Base-by-base conservation (phyloP, 2,888 invertebrate species). In the Andrena haemorrhoa region DNA sequence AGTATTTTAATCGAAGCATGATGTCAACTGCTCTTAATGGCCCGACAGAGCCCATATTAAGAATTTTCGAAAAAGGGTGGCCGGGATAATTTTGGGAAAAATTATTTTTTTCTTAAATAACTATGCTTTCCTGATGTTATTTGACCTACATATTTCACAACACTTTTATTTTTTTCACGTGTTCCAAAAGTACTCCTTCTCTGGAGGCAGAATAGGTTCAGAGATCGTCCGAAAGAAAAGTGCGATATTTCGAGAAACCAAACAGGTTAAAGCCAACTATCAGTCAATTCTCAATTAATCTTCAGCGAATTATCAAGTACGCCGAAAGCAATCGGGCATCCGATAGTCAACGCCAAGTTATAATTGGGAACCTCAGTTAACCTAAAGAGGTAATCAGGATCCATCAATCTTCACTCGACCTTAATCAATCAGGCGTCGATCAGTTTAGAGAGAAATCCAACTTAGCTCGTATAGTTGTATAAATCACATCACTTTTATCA, bases 361-460 rank as follows among this genome's bases (percentile, higher is more conserved):
- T 61, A 61, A 61, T 61, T 61, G 61, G 33, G 33, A 33, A 29
- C 60, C 16, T 60, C 60, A 31, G 60, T 60, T n/a, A 31, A n/a
- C 29, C n/a, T 31, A 29, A 31, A 31, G 60, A 29, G 7, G 60
- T 31, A 60, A 60, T 60, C 60, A 60, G n/a, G 61, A 20, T 61
- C 33, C n/a, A 35, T 61, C 61, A 35, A 20, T 61, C 61, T 61
- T 61, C 20, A 35, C 20, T 29, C 20, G 8, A 20, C 33, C 61
- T 33, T 61, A 61, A 61, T 60, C 60, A 29, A 60, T 35, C 61
- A 16, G 61, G 61, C 20, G 61, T 61, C 61, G 33, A 61, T 61
- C 61, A 20, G 1, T 33, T 29, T 8, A 7, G 20, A 61, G 33
- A 61, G 61, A 33, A 61, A 61, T 61, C 10, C 10, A 23, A 56